Base-by-base conservation (phyloP, 2,888 invertebrate species). In the Prosopocoilus inquinatus region DNA sequence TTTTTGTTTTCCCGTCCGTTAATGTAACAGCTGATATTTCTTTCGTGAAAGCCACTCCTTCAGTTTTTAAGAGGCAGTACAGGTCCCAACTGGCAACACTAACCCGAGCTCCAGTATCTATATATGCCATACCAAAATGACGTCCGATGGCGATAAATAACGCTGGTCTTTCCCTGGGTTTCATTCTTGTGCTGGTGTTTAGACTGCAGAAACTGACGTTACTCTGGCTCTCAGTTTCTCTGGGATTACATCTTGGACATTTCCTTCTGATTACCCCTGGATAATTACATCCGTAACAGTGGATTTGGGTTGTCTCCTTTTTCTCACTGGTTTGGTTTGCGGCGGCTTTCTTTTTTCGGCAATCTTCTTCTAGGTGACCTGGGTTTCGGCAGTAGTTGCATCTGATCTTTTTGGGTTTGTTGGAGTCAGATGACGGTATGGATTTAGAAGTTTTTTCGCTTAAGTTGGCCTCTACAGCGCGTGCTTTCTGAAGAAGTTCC, bases 231-330 rank as follows among this genome's bases (percentile, higher is more conserved):
- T n/a, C n/a, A n/a, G n/a, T n/a, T n/a, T n/a, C 1, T 20, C 20
- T 1, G 3, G 20, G 2, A 20, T 20, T 20, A 48, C 61, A 63
- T 8, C 11, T 53, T 8, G 15, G 35, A 36, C 61, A 61, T 43
- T 63, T 62, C 11, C 61, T 53, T 3, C 62, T 15, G 9, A 60
- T 57, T 1, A 62, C 61, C 2, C 60, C 61, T 4, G 61, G 62
- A 3, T 59, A 49, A 8, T 62, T 61, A 47, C 64, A 65, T 2
- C 66, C 64, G 38, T 64, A 63, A 43, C 64, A 63, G 9, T 2
- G 9, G 2, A 12, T 15, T 4, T 16, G 2, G 28, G 9, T 1
- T 12, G 39, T 13, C 16, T 43, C 39, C 38, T 28, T 12, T 38
- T 5, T 38, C 12, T 11, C 5, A 9, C 12, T 15, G 44, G 13